Conservation (phyloP, 2,797 vertebrate genomes). For the Sebastes paucispinis region DNA sequence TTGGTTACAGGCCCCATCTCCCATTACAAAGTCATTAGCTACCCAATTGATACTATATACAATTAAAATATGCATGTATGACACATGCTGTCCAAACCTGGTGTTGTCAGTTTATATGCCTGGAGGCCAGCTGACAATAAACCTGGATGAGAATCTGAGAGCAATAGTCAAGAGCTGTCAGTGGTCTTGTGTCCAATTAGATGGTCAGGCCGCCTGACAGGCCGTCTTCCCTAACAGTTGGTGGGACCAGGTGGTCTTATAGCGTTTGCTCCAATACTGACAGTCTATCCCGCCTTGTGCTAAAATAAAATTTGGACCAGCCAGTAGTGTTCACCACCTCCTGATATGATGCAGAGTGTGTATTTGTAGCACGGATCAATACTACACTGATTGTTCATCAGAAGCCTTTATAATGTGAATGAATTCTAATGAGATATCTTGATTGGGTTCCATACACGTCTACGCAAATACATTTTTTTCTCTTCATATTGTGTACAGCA, state of each 20-base stretch:
- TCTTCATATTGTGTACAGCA: not conserved
- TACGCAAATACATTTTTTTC: not conserved
- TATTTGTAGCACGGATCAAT: not conserved
- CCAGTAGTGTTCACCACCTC: not conserved
- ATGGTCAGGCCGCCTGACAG: slow-evolving; percentile 60
- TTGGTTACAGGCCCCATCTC: not conserved
- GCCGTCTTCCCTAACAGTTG: slow-evolving; percentile 64
- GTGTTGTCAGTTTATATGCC: slow-evolving; percentile 27
- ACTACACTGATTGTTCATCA: not conserved
- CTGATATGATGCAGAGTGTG: not conserved
- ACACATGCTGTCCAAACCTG: slow-evolving; percentile 2
- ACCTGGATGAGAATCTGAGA: slow-evolving; percentile 45
- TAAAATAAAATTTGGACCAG: not conserved
- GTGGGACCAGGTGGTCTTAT: slow-evolving; percentile 72
- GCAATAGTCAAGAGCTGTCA: slow-evolving; percentile 62
- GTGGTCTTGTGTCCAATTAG: slow-evolving; percentile 73
- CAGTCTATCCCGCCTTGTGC: not conserved
- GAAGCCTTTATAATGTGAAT: not conserved
- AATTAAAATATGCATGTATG: slow-evolving; percentile 7
- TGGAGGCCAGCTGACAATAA: slow-evolving; percentile 37
- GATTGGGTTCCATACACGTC: not conserved
- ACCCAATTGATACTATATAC: not conserved
- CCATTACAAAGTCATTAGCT: not conserved
- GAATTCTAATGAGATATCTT: not conserved
- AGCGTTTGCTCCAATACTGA: slow-evolving; percentile 45